phyloP scores from a whole-genome alignment of 2,797 vertebrate genomes.

The Gobio occitaniae region DNA sequence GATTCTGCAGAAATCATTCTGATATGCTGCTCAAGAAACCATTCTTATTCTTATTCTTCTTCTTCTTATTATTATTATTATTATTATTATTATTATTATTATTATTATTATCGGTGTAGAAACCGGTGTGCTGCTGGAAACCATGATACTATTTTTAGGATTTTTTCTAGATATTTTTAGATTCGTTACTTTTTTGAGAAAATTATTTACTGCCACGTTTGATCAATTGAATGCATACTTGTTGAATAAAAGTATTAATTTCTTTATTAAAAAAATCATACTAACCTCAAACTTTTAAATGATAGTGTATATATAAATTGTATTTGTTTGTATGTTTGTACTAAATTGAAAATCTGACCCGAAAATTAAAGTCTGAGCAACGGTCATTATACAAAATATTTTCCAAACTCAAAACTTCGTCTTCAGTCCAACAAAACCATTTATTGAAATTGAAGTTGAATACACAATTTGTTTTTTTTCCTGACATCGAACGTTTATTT shows the following conservation, averaged over 20 bases:
- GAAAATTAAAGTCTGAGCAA: neutral
- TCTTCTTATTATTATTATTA: too few relatives aligned
- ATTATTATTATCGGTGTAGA: too few relatives aligned
- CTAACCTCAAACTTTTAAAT: neutral
- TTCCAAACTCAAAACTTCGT: neutral
- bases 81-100: too few relatives aligned
- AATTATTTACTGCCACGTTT: neutral
- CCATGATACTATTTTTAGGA: neutral
- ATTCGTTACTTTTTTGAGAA: neutral
- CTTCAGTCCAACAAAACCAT: neutral
- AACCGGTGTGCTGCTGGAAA: neutral
- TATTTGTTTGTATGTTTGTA: neutral
- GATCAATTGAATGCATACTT: neutral
- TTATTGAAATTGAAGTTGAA: neutral
- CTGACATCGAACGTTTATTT: neutral
- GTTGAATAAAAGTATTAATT: neutral
- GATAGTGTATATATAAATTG: neutral
- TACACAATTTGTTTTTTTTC: neutral
- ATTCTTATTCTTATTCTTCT: too few relatives aligned
- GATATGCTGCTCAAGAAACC: neutral
- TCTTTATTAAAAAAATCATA: too few relatives aligned
- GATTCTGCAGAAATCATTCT: neutral
- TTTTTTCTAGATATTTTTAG: neutral
- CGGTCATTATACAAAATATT: neutral
- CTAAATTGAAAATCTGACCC: neutral